A percentile compares a stretch with the other conserved stretches of the same genome.
Conservation (phyloP, 2,113 vertebrate genomes). For the Percopsis transmontana region DNA sequence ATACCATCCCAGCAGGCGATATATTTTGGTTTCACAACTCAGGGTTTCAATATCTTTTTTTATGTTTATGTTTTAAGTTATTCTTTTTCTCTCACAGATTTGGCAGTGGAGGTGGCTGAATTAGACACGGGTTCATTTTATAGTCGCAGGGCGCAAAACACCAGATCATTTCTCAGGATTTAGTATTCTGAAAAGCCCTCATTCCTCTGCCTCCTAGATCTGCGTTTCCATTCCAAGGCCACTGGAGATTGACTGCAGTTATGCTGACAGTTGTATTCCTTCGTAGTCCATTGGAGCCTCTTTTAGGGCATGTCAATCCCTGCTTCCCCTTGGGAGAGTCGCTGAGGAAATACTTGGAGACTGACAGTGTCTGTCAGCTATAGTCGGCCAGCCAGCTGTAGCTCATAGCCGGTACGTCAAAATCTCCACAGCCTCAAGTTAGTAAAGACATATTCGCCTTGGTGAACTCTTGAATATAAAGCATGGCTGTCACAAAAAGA, state of each 20-base stretch:
- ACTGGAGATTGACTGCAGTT: conserved; percentile 49
- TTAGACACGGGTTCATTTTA: not conserved
- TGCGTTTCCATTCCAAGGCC: conserved; percentile 35
- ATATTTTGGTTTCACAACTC: not conserved
- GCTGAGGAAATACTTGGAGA: conserved; percentile 54
- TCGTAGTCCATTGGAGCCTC: conserved; percentile 55
- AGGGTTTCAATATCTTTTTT: conserved; percentile 21
- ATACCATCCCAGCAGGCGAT: not conserved
- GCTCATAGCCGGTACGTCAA: conserved; percentile 42
- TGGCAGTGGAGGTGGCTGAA: conserved; percentile 10
- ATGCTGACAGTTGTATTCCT: conserved; percentile 64
- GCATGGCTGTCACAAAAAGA: conserved; percentile 49
- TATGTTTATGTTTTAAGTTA: conserved; percentile 20
- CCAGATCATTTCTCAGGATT: not conserved
- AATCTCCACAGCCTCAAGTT: conserved; percentile 39
- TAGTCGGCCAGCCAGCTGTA: conserved; percentile 53
- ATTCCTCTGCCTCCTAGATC: conserved; percentile 50
- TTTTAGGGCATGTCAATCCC: conserved; percentile 63
- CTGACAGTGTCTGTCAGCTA: conserved; percentile 56
- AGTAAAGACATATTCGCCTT: conserved; percentile 50
- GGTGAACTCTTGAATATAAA: conserved; percentile 50
- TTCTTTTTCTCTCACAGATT: conserved; percentile 9
- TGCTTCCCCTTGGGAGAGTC: conserved; percentile 59
- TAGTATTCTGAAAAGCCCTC: conserved; percentile 36
- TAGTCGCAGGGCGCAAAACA: conserved; percentile 3